A percentile compares a stretch with the other conserved stretches of the same genome.
Conservation (phyloP, 2,888 invertebrate genomes). For the Oligia fasciuncula region DNA sequence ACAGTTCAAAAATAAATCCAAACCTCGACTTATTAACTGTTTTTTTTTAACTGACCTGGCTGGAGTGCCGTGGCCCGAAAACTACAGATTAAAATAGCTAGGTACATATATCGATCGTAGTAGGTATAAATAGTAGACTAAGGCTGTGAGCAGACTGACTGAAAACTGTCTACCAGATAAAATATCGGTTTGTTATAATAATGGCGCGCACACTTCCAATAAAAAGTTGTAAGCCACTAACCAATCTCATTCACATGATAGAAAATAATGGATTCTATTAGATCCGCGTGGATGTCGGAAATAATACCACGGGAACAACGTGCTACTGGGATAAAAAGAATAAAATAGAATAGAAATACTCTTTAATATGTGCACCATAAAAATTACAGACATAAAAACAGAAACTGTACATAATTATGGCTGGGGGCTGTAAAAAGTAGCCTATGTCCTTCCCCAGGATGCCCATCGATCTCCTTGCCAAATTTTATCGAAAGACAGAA, state of each 20-base stretch:
- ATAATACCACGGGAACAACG: too few species aligned
- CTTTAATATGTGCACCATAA: too few species aligned
- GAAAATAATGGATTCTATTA: too few species aligned
- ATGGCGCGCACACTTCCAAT: not conserved
- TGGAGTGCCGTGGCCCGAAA: not conserved
- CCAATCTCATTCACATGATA: not conserved
- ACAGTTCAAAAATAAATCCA: constrained; percentile 19
- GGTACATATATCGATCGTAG: constrained; percentile 35
- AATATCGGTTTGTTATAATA: not conserved
- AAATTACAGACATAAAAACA: too few species aligned
- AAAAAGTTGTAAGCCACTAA: not conserved
- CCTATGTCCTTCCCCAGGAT: too few species aligned
- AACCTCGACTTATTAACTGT: constrained; percentile 14
- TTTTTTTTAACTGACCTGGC: not conserved
- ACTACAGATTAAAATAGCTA: constrained; percentile 28
- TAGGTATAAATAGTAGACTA: not conserved
- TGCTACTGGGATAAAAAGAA: too few species aligned
- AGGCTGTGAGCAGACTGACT: not conserved
- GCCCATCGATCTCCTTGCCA: too few species aligned
- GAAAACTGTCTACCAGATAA: too few species aligned
- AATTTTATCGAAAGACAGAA: too few species aligned
- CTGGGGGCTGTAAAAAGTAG: too few species aligned
- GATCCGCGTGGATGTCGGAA: not conserved
- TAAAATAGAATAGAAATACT: too few species aligned
- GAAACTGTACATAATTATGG: too few species aligned